Conservation (phyloP, 1,140 invertebrate genomes). For the Aphelenchoides fujianensis region DNA sequence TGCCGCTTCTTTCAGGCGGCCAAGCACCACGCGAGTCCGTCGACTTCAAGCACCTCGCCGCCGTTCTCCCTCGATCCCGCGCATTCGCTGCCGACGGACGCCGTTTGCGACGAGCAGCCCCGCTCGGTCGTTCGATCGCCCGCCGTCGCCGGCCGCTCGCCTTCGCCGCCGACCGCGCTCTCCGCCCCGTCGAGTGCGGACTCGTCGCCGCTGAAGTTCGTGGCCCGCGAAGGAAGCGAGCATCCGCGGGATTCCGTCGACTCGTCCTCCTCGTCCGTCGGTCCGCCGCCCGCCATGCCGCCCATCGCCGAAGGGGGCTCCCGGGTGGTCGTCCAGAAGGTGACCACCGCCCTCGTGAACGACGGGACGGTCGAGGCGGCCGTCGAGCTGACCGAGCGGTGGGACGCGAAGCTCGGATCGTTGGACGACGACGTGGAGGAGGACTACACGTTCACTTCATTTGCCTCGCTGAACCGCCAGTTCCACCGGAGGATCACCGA, state of each 20-base stretch:
- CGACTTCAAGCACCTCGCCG: no score
- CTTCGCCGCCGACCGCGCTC: neutral
- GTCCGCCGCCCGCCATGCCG: neutral
- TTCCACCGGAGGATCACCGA: neutral
- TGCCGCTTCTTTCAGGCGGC: no score
- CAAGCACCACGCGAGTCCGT: no score
- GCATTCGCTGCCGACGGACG: no score
- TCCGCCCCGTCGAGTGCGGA: neutral
- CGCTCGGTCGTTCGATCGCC: neutral
- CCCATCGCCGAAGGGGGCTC: neutral
- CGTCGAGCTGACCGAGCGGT: neutral
- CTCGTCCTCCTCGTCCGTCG: neutral
- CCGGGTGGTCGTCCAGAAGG: neutral
- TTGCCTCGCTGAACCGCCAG: neutral
- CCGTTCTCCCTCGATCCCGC: no score
- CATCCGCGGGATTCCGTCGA: neutral
- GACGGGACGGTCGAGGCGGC: neutral
- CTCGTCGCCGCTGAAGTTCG: neutral
- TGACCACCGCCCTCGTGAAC: neutral
- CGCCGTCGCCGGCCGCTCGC: neutral
- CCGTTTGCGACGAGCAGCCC: neutral
- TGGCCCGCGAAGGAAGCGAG: neutral
- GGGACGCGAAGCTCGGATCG: conserved; percentile 5
- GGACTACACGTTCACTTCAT: conserved; percentile 13
- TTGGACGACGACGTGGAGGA: conserved; percentile 2